Evolutionary conservation across 1,140 invertebrate species (phyloP).

Genomic region (Tetragonula clypearis): DNA sequence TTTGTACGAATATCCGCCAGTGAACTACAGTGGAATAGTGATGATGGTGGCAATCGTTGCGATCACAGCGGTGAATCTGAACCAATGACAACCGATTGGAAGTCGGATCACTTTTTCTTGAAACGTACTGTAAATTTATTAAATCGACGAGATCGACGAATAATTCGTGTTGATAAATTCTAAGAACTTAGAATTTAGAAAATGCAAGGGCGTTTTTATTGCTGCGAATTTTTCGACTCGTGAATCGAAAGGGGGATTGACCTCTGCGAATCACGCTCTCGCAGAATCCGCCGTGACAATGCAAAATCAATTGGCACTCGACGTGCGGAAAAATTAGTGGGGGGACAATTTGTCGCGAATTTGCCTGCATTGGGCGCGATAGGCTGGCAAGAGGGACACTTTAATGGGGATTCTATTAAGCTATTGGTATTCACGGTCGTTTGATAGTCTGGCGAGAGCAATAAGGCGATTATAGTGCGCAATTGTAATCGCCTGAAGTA

Average conservation of each 20-base stretch:
- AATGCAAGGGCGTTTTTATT: background rate
- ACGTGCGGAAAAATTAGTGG: slow-evolving; percentile 7
- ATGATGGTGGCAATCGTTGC: no score
- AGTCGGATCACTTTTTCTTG: background rate
- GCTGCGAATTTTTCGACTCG: background rate
- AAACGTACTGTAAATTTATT: background rate
- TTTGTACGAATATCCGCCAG: background rate
- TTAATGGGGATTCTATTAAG: slow-evolving; percentile 23
- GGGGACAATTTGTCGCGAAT: slow-evolving; percentile 31
- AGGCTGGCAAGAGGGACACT: background rate
- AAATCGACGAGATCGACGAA: no score
- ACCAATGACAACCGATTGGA: background rate
- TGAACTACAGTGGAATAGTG: no score
- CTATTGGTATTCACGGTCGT: background rate
- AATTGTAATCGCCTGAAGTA: background rate
- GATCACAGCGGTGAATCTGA: background rate
- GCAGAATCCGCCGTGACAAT: background rate
- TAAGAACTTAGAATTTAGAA: no score
- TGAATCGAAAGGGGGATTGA: background rate
- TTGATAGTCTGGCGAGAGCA: background rate
- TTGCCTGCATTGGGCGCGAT: background rate
- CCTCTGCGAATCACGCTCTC: background rate
- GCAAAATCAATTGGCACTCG: slow-evolving; percentile 12
- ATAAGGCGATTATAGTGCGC: background rate
- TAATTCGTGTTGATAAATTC: no score